These are phyloP conservation scores for Siniperca undulata DNA, from an alignment of 2,797 vertebrate species.

Conservation along the genomic window DNA sequence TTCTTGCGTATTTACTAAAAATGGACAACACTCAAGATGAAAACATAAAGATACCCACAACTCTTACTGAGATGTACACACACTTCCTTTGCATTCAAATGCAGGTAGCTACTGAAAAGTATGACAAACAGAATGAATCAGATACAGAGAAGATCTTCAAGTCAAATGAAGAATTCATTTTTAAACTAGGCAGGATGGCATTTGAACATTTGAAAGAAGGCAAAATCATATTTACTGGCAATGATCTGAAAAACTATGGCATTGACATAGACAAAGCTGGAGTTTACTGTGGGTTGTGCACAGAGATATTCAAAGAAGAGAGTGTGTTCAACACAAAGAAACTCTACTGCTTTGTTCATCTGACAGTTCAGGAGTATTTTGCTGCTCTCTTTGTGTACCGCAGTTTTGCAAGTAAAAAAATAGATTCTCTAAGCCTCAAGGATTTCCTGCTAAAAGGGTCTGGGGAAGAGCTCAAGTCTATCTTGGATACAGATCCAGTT, in stretches of 20 bases:
- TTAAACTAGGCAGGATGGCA: conserved; percentile 61
- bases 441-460: conserved; percentile 38
- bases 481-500: conserved; percentile 34
- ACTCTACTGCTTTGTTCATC: conserved; percentile 70
- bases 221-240: conserved; percentile 32
- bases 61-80: conserved; percentile 64
- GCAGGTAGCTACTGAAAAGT: conserved; percentile 29
- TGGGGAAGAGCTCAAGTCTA: not conserved
- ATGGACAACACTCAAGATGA: not conserved
- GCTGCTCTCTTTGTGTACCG: conserved; percentile 65
- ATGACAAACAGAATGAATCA: not conserved
- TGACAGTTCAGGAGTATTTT: conserved; percentile 72
- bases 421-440: conserved; percentile 36
- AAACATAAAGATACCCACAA: conserved; percentile 40
- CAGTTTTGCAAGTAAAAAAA: conserved; percentile 30
- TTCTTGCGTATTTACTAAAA: conserved; percentile 36
- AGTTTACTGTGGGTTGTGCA: conserved; percentile 60
- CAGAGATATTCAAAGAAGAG: conserved; percentile 59
- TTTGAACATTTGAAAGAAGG: conserved; percentile 49
- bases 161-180: conserved; percentile 43
- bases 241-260: conserved; percentile 34
- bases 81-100: conserved; percentile 53
- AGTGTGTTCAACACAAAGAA: conserved; percentile 31
- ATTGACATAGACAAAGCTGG: conserved; percentile 40
- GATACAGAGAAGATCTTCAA: conserved; percentile 25